Evolutionary conservation across 1,140 invertebrate species (phyloP), one percentile per base, ranked within the genome.

Genomic region (Aphelenchoides fujianensis): DNA sequence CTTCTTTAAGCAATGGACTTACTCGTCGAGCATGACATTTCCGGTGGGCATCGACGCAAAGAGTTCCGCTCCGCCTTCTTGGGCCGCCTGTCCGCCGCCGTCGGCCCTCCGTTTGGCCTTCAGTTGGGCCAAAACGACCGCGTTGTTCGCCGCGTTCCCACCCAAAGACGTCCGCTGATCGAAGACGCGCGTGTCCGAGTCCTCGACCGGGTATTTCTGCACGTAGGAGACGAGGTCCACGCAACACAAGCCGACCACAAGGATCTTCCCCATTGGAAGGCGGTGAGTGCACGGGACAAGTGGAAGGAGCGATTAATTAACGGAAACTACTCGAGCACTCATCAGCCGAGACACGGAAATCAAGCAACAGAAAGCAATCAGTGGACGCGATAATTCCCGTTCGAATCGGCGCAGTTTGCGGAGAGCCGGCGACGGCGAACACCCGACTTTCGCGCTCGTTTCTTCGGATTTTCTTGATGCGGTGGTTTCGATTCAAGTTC

Each of bases 131-230:
- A 77, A 53, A 53, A 75, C 75, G 0, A 28, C 68, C 19, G 36
- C 28, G 34, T 5, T 78, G 53, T 76, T 76, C 2, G 75, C 71
- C 12, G 74, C 75, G 59, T 76, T 76, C 19, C 75, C 75, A 0
- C 75, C 75, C 1, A 77, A 31, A 31, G 16, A 34, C 3, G 35
- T 54, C 41, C 30, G 28, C 63, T 73, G 37, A 28, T 73, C 71
- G 28, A 72, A 63, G 41, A 59, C 54, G 32, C 70, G 54, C 7
- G 57, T 64, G 28, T 72, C 71, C 16, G 70, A 72, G 69, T 73
- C 71, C 54, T 73, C 72, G 7, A 28, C 55, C n/a, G 71, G 71
- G 31, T 30, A 73, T 7, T 36, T 35, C 57, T 73, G 23, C 19
- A 73, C 71, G 52, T 66, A 66, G 32, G 16, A 27, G 1, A 73